Evolutionary conservation across 2,113 vertebrate species (phyloP), one percentile per base, ranked within the genome.

Genomic region (Pterocles burchelli): DNA sequence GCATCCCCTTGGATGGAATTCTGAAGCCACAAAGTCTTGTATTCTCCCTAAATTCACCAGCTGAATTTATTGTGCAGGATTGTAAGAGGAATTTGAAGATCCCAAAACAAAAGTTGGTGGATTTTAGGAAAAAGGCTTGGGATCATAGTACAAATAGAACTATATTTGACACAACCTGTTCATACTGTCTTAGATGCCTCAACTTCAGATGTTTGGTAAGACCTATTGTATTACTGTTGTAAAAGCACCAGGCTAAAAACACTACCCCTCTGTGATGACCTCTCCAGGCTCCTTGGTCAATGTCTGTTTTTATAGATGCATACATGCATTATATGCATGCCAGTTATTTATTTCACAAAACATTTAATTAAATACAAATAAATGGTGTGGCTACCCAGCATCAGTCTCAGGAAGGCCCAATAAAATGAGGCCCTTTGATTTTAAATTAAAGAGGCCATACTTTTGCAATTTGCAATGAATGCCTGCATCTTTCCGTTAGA

Each of bases 381-480:
- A 80, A 72, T 34, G 7, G 31, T 49, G 61, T 73, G 54, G 31
- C 22, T 88, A 61, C 29, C 22, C 52, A 89, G 38, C 41, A 73
- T 55, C 52, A 82, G 1, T 61, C 75, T 85, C 52, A 67, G 41
- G 7, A 88, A 95, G 38, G 72, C 61, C 46, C 10, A 90, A 73
- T 83, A 93, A 95, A 97, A 95, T 85, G 55, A 87, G 81, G 59
- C 20, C 80, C 63, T 59, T 21, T 58, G 41, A 76, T 95, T 96
- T 97, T 95, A 94, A 88, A 95, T 80, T 71, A 45, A 87, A 95
- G 95, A 95, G 68, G 46, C 17, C 36, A 45, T 63, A 79, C n/a
- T 87, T 97, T 34, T 90, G 75, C 76, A 91, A 93, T 86, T 85
- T 82, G 55, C n/a, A 76, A 75, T 22, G 25, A 28, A 13, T 36